phyloP scores from a whole-genome alignment of 2,888 invertebrate species.

The Cephonodes hylas region DNA sequence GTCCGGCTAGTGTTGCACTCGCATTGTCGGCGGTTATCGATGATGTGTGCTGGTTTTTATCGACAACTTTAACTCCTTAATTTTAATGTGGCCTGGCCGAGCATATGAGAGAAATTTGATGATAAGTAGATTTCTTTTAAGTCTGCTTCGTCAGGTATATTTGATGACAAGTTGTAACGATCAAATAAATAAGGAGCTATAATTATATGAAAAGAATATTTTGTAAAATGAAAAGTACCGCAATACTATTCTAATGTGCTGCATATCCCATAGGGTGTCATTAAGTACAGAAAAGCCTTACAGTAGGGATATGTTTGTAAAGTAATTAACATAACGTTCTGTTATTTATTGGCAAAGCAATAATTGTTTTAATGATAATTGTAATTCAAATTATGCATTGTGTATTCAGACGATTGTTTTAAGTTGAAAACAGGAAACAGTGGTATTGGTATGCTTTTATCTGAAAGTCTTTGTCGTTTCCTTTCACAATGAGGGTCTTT shows the following conservation, averaged over 20 bases:
- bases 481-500: not conserved
- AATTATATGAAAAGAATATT: too few relatives aligned
- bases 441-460: not conserved
- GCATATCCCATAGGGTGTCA: not conserved
- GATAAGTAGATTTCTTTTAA: too few relatives aligned
- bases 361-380: slow-evolving; percentile 3
- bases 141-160: too few relatives aligned
- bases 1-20: not conserved
- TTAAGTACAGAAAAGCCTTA: not conserved
- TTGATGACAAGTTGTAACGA: too few relatives aligned
- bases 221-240: too few relatives aligned
- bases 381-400: not conserved
- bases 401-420: not conserved
- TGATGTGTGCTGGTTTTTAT: not conserved
- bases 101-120: too few relatives aligned
- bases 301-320: not conserved
- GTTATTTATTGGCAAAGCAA: not conserved
- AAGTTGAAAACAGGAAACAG: not conserved
- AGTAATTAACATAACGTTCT: not conserved
- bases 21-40: not conserved
- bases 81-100: too few relatives aligned
- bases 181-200: too few relatives aligned
- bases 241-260: not conserved
- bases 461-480: not conserved
- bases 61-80: not conserved